phyloP scores from a whole-genome alignment of 2,888 invertebrate genomes.

The Pyralis farinalis region DNA sequence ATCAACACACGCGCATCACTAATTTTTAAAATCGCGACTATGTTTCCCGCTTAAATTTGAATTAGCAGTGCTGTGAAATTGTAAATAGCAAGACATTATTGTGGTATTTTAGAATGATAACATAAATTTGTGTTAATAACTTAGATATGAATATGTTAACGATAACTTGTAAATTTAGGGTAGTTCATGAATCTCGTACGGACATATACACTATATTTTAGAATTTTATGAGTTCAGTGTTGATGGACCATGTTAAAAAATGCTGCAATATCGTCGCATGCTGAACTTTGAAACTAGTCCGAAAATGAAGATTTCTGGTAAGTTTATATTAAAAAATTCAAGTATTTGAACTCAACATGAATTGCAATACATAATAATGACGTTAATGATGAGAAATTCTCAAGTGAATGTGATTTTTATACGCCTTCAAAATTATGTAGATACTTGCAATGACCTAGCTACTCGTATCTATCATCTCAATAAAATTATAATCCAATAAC shows the following conservation, averaged over 20 bases:
- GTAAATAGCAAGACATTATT: constrained; percentile 8
- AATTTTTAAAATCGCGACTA: constrained; percentile 7
- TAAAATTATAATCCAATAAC: too few relatives aligned
- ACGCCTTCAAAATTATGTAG: too few relatives aligned
- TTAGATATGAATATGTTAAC: too few relatives aligned
- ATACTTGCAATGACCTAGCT: too few relatives aligned
- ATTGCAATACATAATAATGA: too few relatives aligned
- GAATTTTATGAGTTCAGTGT: constrained; percentile 1
- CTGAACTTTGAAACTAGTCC: constrained; percentile 46
- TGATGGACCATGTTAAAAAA: constrained; percentile 19
- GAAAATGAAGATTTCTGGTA: constrained; percentile 76
- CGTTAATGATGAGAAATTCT: too few relatives aligned
- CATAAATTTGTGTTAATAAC: background rate
- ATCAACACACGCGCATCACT: constrained; percentile 35
- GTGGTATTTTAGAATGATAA: background rate
- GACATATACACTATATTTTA: background rate
- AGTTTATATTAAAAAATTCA: too few relatives aligned
- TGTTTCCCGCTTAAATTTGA: constrained; percentile 18
- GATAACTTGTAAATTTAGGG: background rate
- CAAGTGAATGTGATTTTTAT: too few relatives aligned
- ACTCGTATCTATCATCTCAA: too few relatives aligned
- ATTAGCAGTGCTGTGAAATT: constrained; percentile 13
- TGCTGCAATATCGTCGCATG: constrained; percentile 31
- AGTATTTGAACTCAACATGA: too few relatives aligned
- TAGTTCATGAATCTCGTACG: too few relatives aligned